Percentiles rank a stretch among this genome's conserved stretches.
Evolutionary conservation across 2,888 invertebrate species (phyloP).

Genomic region (Drosophila merina): DNA sequence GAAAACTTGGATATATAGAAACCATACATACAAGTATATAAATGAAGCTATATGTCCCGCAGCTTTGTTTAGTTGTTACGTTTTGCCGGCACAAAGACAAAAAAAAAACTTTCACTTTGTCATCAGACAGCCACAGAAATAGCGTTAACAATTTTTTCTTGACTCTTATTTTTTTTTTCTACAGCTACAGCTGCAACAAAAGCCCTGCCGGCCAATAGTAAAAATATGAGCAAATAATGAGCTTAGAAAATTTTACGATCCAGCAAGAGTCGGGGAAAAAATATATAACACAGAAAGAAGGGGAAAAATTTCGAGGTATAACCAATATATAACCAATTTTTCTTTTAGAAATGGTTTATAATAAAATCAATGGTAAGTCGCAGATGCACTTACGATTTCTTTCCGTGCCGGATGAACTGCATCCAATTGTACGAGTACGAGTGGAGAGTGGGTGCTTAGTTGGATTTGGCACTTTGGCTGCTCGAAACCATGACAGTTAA

Average conservation of each 20-base stretch:
- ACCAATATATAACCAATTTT: no score
- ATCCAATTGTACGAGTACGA: constrained; percentile 7
- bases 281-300: background rate
- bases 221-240: constrained; percentile 74
- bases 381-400: background rate
- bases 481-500: constrained; percentile 33
- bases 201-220: constrained; percentile 50
- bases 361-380: no score
- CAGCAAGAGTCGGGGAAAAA: constrained; percentile 22
- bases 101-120: constrained; percentile 76
- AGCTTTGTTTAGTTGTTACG: constrained; percentile 75
- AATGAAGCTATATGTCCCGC: constrained; percentile 54
- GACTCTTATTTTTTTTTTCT: constrained; percentile 31
- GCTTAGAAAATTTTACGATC: constrained; percentile 72
- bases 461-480: constrained; percentile 30
- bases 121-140: constrained; percentile 63
- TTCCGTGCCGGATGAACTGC: constrained; percentile 15
- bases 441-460: constrained; percentile 4
- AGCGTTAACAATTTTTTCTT: constrained; percentile 34
- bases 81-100: constrained; percentile 66
- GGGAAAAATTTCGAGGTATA: no score
- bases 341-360: background rate
- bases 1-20: constrained; percentile 7
- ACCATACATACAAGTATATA: constrained; percentile 34
- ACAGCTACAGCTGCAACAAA: constrained; percentile 38